phyloP scores from a whole-genome alignment of 2,888 invertebrate species.

The Caenorhabditis sp. region DNA sequence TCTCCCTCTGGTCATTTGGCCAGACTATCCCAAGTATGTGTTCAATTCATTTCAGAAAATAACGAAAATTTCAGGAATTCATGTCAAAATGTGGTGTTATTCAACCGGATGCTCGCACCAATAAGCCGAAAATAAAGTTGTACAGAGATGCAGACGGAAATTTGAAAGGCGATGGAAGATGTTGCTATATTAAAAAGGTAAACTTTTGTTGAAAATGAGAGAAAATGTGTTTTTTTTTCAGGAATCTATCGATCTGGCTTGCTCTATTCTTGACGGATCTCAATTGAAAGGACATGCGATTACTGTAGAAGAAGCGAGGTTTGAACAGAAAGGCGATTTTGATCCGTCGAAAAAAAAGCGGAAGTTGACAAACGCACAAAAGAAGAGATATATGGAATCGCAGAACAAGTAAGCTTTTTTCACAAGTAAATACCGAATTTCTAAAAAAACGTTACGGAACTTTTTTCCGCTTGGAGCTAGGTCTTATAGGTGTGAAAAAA shows the following conservation, averaged over 20 bases:
- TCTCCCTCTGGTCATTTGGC: too few relatives aligned
- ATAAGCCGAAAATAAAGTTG: conserved; percentile 85
- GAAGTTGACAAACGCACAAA: conserved; percentile 85
- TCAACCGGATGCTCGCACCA: conserved; percentile 83
- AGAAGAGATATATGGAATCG: conserved; percentile 81
- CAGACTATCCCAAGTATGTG: conserved; percentile 72
- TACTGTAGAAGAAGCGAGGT: conserved; percentile 88
- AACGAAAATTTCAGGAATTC: conserved; percentile 79
- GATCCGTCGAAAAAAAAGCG: conserved; percentile 89
- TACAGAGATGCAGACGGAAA: conserved; percentile 84
- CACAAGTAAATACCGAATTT: too few relatives aligned
- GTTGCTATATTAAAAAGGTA: conserved; percentile 76
- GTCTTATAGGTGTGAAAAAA: too few relatives aligned
- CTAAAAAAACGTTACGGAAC: too few relatives aligned
- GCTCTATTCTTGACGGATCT: conserved; percentile 88
- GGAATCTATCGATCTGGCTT: conserved; percentile 91
- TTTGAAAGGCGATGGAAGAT: conserved; percentile 93
- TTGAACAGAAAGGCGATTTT: conserved; percentile 85
- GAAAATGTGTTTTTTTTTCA: conserved; percentile 73
- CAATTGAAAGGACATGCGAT: conserved; percentile 75
- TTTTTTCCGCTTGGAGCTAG: too few relatives aligned
- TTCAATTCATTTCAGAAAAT: not conserved
- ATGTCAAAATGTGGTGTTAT: conserved; percentile 96
- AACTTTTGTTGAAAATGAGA: conserved; percentile 3
- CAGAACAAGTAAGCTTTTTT: conserved; percentile 80